Evolutionary conservation across 2,888 invertebrate genomes (phyloP).

Genomic region (Margaritifera margaritifera): DNA sequence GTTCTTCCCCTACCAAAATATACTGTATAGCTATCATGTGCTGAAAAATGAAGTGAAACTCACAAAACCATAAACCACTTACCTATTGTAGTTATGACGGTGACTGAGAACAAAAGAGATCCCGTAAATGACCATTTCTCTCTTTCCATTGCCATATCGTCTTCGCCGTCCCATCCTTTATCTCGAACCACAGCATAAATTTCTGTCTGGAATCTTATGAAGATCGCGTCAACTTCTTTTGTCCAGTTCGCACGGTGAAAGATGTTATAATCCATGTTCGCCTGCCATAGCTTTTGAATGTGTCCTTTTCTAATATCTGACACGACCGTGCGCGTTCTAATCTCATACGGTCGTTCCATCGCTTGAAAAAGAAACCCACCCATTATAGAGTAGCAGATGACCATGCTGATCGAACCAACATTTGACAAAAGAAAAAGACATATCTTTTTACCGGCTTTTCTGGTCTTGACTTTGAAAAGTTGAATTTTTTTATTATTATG

Average conservation of each 20-base stretch:
- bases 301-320: constrained; percentile 16
- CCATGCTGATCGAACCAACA: constrained; percentile 39
- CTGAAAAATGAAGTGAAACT: too few species aligned
- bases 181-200: constrained; percentile 85
- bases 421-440: constrained; percentile 36
- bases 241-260: constrained; percentile 89
- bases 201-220: constrained; percentile 84
- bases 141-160: constrained; percentile 72
- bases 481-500: too few species aligned
- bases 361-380: constrained; percentile 39
- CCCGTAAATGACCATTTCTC: constrained; percentile 8
- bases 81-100: too few species aligned
- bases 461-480: neutral
- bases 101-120: too few species aligned
- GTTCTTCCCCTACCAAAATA: too few species aligned
- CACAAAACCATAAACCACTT: neutral
- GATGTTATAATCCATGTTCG: constrained; percentile 87
- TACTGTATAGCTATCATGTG: too few species aligned
- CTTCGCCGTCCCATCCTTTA: constrained; percentile 83
- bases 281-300: constrained; percentile 81
- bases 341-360: constrained; percentile 36
- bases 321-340: constrained; percentile 18
- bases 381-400: constrained; percentile 36
- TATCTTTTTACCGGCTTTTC: constrained; percentile 10
- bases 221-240: constrained; percentile 85